Base-by-base conservation (phyloP, 2,888 invertebrate species). In the Saturnia japonica region DNA sequence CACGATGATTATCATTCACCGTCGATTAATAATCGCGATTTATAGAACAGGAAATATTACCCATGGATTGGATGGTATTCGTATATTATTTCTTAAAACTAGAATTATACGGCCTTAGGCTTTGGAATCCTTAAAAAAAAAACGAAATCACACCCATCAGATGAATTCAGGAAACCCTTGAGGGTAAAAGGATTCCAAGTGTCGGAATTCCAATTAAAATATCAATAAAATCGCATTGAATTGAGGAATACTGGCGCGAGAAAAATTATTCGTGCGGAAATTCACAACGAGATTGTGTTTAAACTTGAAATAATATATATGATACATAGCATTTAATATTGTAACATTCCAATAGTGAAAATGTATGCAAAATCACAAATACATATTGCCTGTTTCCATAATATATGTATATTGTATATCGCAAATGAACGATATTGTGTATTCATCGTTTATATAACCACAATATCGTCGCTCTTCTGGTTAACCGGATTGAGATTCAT, bases 281-380 rank as follows among this genome's bases (percentile, higher is more conserved):
- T 64, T 40, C 40, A 40, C 40, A 60, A 40, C 40, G 19, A 9
- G n/a, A 9, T 19, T 40, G 40, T n/a, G 25, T 7, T 64, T n/a
- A n/a, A n/a, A n/a, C n/a, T n/a, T n/a, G n/a, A 64, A 40, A 64
- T 40, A 40, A 19, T 60, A 64, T 28, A n/a, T n/a, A n/a, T n/a
- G n/a, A n/a, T n/a, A n/a, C n/a, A n/a, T n/a, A n/a, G n/a, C 28
- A 69, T 70, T 73, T 47, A 60, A 70, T 71, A 70, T 70, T n/a
- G 34, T 40, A 19, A 60, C 51, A 45, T 42, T 9, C 25, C 28
- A 60, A 28, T 60, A 60, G 25, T 28, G 57, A 60, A 60, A 60
- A 28, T 19, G 14, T 54, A 54, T n/a, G 54, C 22, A 54, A 54
- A 22, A 54, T 54, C n/a, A 54, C 9, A 22, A 22, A 54, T 54